Base-by-base conservation (phyloP, 2,797 vertebrate species). In the Acridotheres tristis region DNA sequence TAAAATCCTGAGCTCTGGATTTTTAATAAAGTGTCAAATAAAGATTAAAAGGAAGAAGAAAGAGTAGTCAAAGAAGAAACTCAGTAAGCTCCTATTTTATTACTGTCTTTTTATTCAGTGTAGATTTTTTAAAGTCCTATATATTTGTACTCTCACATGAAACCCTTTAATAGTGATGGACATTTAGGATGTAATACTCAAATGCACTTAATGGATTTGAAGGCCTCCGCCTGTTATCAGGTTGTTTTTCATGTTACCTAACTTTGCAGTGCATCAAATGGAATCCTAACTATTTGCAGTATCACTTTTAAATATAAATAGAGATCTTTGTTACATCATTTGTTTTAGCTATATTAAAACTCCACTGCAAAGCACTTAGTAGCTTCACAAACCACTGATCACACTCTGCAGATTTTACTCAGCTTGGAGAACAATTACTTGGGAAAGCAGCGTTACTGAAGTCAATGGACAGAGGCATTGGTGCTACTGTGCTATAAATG, bases 1-100 rank as follows among this genome's bases (percentile, higher is more conserved):
- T 95, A 80, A 94, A 91, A 87, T 94, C 84, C 59, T 76, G 88
- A 93, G 53, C 53, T 88, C 48, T 84, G 59, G 73, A 88, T 85
- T 91, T 93, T 81, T 93, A 93, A 93, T 90, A 94, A 93, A 86
- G 34, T 84, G 73, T 86, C 82, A 94, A 95, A 90, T 89, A 89
- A 95, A 94, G 85, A 96, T 84, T 90, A 86, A 96, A 72, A 84
- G 11, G 71, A 91, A 88, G 25, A 88, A 85, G 54, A 91, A 88
- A 75, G 55, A 48, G 29, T 59, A 87, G 63, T 63, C 51, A 59
- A 86, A 90, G 40, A 80, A 69, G 47, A 76, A 88, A 93, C 17
- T 59, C 58, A 15, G 40, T 76, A 78, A 93, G 32, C 15, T 68
- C 75, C 23, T 22, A 16, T 93, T 84, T 93, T 84, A 86, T 82